Percentiles rank a stretch among this genome's conserved stretches.
phyloP scores from a whole-genome alignment of 2,888 invertebrate species.

The Synanthedon andrenaeformis region DNA sequence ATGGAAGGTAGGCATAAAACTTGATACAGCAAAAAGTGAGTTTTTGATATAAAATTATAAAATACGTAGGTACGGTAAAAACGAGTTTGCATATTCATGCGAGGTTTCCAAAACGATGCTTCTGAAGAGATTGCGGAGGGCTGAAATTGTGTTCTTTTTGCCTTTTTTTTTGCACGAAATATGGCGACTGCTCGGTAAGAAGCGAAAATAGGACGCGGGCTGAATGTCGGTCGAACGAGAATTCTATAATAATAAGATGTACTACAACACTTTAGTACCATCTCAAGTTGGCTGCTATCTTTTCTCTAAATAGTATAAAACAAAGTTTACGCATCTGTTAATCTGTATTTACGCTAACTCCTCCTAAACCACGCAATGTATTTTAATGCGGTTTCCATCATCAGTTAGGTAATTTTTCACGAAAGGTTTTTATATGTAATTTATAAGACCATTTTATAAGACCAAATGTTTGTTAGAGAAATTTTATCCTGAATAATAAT shows the following conservation, averaged over 20 bases:
- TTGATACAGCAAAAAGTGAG: slow-evolving; percentile 1
- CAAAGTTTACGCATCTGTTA: too few species aligned
- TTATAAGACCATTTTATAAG: too few species aligned
- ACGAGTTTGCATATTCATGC: slow-evolving; percentile 11
- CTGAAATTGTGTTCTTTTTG: neutral
- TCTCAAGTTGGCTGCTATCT: too few species aligned
- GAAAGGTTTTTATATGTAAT: too few species aligned
- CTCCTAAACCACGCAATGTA: too few species aligned
- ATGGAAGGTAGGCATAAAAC: neutral
- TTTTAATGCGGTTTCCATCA: too few species aligned
- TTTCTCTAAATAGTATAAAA: too few species aligned
- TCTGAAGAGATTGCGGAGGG: neutral
- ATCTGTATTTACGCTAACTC: too few species aligned
- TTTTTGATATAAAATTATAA: slow-evolving; percentile 4
- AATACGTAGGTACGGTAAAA: slow-evolving; percentile 3
- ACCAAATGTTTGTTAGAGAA: too few species aligned
- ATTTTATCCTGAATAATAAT: too few species aligned
- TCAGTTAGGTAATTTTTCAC: too few species aligned
- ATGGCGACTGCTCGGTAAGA: neutral
- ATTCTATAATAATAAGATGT: neutral
- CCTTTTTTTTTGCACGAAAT: neutral
- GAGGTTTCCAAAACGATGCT: slow-evolving; percentile 1
- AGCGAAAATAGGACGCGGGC: neutral
- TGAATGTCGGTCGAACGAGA: neutral
- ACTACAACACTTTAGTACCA: too few species aligned